A percentile compares a stretch with the other conserved stretches of the same genome.
These are phyloP conservation scores for Arge pagana DNA, from an alignment of 2,888 invertebrate species.

Conservation along the genomic window DNA sequence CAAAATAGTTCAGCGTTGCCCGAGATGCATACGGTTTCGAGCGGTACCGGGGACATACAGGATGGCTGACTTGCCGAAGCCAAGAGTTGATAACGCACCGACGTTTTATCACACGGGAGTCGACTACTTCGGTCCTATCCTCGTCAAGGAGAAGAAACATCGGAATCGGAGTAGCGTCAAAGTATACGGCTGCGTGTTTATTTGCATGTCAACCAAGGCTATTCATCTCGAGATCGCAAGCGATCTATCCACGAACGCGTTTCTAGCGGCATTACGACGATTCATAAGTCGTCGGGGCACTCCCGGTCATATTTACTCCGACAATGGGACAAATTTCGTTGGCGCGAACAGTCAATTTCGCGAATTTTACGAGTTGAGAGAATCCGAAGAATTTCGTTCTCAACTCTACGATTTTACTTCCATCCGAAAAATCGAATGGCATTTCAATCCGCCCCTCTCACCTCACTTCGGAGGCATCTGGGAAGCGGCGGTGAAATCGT, in stretches of 20 bases:
- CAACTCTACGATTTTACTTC: slow-evolving; percentile 13
- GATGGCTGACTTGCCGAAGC: slow-evolving; percentile 8
- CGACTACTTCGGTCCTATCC: slow-evolving; percentile 8
- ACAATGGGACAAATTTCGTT: slow-evolving; percentile 32
- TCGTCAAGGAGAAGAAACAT: slow-evolving; percentile 6
- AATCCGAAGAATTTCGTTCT: slow-evolving; percentile 14
- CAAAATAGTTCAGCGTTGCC: slow-evolving; percentile 19
- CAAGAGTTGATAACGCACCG: slow-evolving; percentile 1
- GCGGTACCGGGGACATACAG: slow-evolving; percentile 12
- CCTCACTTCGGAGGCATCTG: slow-evolving; percentile 30
- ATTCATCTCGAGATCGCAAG: slow-evolving; percentile 20
- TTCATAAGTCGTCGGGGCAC: slow-evolving; percentile 24
- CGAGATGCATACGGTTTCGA: slow-evolving; percentile 15
- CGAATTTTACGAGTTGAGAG: slow-evolving; percentile 14
- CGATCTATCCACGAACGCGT: slow-evolving; percentile 27
- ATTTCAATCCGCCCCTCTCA: slow-evolving; percentile 25
- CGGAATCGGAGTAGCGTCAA: background rate
- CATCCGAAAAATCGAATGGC: slow-evolving; percentile 8
- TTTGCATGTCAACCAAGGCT: slow-evolving; percentile 26
- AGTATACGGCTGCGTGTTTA: slow-evolving; percentile 22
- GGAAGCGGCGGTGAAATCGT: slow-evolving; percentile 28
- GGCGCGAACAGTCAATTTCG: slow-evolving; percentile 29
- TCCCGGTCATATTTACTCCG: slow-evolving; percentile 24
- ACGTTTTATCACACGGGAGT: background rate
- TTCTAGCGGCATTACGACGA: slow-evolving; percentile 29